phyloP scores from a whole-genome alignment of 2,888 invertebrate species.

The Melikaiella ostensackeni region DNA sequence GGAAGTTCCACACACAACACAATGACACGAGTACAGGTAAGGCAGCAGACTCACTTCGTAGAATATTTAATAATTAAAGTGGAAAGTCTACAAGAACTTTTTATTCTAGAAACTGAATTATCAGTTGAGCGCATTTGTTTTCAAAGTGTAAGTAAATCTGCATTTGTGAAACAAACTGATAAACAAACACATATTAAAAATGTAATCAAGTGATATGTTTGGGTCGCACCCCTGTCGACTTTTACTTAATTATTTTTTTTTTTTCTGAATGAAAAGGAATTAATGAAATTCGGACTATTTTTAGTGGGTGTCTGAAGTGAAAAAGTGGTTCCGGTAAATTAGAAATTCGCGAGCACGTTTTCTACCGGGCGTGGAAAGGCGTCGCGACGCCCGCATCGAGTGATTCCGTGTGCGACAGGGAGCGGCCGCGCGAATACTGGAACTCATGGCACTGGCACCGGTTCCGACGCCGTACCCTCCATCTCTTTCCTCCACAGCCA shows the following conservation, averaged over 20 bases:
- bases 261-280: not conserved
- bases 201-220: not conserved
- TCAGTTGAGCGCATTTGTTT: not conserved
- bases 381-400: slow-evolving; percentile 61
- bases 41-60: slow-evolving; percentile 28
- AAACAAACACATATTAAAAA: not conserved
- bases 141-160: not conserved
- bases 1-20: not conserved
- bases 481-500: slow-evolving; percentile 56
- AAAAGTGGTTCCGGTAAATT: slow-evolving; percentile 14
- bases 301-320: slow-evolving; percentile 9
- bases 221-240: not conserved
- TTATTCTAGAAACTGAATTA: slow-evolving; percentile 7
- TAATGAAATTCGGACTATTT: not conserved
- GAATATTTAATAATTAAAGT: slow-evolving; percentile 30
- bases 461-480: slow-evolving; percentile 60
- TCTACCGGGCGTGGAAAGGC: slow-evolving; percentile 57
- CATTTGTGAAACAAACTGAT: not conserved
- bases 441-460: slow-evolving; percentile 69
- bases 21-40: slow-evolving; percentile 15
- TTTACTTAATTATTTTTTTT: not conserved
- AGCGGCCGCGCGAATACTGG: slow-evolving; percentile 76
- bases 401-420: slow-evolving; percentile 72
- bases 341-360: slow-evolving; percentile 60
- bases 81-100: not conserved